These are phyloP conservation scores for Chroicocephalus ridibundus DNA, from an alignment of 2,113 vertebrate species.

Conservation along the genomic window DNA sequence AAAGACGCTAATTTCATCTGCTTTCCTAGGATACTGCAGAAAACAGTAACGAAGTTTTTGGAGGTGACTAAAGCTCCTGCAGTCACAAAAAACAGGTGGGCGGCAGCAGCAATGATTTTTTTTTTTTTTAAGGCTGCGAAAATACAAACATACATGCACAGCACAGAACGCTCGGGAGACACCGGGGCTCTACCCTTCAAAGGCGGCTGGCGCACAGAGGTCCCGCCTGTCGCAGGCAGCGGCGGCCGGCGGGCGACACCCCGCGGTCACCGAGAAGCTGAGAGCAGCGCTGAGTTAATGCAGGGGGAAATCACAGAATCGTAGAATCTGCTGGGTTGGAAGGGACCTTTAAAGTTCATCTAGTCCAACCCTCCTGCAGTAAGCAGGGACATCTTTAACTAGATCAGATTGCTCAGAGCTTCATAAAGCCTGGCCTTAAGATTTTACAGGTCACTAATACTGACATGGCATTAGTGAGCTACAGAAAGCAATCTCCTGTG, in stretches of 20 bases:
- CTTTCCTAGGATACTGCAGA: not conserved
- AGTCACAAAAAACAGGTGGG: not conserved
- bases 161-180: not conserved
- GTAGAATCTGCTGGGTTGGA: too few relatives aligned
- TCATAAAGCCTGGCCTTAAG: not conserved
- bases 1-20: not conserved
- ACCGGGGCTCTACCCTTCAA: rapidly evolving
- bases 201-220: too few relatives aligned
- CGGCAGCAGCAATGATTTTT: not conserved
- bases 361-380: too few relatives aligned
- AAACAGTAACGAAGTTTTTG: not conserved
- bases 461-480: not conserved
- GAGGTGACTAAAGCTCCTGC: not conserved
- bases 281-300: not conserved
- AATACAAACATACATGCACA: rapidly evolving
- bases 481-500: not conserved
- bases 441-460: not conserved
- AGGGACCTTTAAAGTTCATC: too few relatives aligned
- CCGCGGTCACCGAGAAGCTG: not conserved
- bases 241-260: not conserved
- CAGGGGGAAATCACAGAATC: not conserved
- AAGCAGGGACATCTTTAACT: too few relatives aligned
- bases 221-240: not conserved
- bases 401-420: too few relatives aligned
- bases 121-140: not conserved